Percentiles rank a stretch among this genome's conserved stretches.
Evolutionary conservation across 2,113 vertebrate genomes (phyloP).

Genomic region (Actenoides hombroni): DNA sequence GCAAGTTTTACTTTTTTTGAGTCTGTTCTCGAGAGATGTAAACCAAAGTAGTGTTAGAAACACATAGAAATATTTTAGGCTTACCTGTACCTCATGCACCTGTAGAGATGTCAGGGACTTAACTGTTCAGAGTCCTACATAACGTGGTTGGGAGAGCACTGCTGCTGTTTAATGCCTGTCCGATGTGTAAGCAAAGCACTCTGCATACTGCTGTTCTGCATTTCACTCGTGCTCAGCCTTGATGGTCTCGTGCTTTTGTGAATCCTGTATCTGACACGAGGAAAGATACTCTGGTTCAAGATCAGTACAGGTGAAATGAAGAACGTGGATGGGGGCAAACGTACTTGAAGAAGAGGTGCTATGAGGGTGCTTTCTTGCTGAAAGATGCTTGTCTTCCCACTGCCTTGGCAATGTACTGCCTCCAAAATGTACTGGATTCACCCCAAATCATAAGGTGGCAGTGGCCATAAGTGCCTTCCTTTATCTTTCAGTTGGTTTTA

Average conservation of each 20-base stretch:
- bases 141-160: neutral
- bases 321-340: neutral
- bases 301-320: neutral
- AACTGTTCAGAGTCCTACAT: neutral
- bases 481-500: neutral
- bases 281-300: neutral
- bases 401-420: neutral
- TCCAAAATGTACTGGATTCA: neutral
- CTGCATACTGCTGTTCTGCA: neutral
- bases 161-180: neutral
- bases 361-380: neutral
- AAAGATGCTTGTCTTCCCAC: neutral
- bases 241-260: neutral
- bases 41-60: neutral
- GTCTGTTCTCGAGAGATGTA: neutral
- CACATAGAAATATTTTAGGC: neutral
- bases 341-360: neutral
- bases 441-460: neutral
- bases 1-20: neutral
- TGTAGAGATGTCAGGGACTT: neutral
- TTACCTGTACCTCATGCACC: neutral
- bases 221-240: neutral
- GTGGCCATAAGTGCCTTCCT: neutral
- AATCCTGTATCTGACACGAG: neutral
- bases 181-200: neutral